Conservation (phyloP, 1,140 invertebrate genomes). For the Microplitis mediator region DNA sequence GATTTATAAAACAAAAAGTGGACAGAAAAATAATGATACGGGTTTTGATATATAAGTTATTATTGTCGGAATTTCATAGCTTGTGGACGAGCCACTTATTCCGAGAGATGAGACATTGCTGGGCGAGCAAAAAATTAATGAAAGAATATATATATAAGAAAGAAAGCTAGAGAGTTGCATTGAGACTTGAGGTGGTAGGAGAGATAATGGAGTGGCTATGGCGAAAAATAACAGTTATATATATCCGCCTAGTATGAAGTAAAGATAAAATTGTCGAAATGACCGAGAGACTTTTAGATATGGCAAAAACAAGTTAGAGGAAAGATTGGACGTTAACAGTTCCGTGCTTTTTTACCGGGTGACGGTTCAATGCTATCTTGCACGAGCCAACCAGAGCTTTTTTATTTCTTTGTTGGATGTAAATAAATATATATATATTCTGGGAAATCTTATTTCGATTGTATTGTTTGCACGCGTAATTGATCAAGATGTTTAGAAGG, state of each 20-base stretch:
- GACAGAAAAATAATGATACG: slow-evolving; percentile 55
- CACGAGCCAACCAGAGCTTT: slow-evolving; percentile 19
- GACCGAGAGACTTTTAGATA: slow-evolving; percentile 37
- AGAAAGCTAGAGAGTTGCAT: background rate
- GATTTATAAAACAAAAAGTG: no score
- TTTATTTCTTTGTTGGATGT: background rate
- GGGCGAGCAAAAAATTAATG: slow-evolving; percentile 33
- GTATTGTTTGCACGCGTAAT: background rate
- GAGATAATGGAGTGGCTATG: slow-evolving; percentile 49
- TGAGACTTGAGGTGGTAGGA: slow-evolving; percentile 15
- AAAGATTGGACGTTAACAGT: slow-evolving; percentile 52
- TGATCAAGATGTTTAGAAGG: background rate
- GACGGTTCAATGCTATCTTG: slow-evolving; percentile 27
- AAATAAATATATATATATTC: no score
- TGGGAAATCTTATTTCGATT: no score
- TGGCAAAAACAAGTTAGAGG: slow-evolving; percentile 43
- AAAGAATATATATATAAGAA: slow-evolving; percentile 24
- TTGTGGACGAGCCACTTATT: no score
- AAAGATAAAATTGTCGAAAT: slow-evolving; percentile 37
- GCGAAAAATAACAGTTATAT: slow-evolving; percentile 47
- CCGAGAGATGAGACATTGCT: slow-evolving; percentile 7
- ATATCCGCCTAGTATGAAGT: background rate
- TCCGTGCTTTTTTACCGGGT: slow-evolving; percentile 38
- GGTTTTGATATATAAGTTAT: slow-evolving; percentile 53
- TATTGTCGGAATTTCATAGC: background rate